These are phyloP conservation scores for Manis crassicaudata DNA, from an alignment of 2,797 vertebrate species.

Conservation along the genomic window DNA sequence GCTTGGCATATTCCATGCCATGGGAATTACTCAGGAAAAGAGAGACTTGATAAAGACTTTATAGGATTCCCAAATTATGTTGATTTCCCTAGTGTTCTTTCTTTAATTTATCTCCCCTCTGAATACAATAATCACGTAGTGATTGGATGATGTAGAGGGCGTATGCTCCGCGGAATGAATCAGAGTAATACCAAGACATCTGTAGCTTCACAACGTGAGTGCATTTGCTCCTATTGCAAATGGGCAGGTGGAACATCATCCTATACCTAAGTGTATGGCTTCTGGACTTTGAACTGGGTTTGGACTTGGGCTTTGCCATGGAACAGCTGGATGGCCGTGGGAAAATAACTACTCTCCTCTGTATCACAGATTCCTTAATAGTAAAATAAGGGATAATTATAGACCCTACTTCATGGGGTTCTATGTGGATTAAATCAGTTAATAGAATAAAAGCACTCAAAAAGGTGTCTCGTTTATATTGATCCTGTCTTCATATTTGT, in stretches of 20 bases:
- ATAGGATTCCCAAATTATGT: background rate
- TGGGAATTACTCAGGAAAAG: background rate
- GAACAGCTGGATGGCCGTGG: background rate
- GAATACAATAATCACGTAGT: background rate
- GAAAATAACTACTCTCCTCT: background rate
- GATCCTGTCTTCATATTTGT: background rate
- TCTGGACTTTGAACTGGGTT: background rate
- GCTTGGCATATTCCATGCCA: background rate
- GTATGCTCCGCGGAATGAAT: background rate
- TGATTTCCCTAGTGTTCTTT: background rate
- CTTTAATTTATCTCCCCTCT: background rate
- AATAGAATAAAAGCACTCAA: background rate
- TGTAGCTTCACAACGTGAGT: background rate
- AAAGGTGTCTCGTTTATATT: background rate
- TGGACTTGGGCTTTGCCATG: background rate
- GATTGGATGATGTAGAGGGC: background rate
- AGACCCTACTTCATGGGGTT: background rate
- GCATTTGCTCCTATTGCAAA: background rate
- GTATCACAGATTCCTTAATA: background rate
- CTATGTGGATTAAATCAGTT: background rate
- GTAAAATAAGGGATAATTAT: background rate
- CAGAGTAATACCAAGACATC: background rate
- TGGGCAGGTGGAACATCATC: rapidly evolving
- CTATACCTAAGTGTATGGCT: background rate
- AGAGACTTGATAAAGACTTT: background rate